These are phyloP conservation scores for Diarsia dahlii DNA, from an alignment of 2,888 invertebrate species.

Conservation along the genomic window DNA sequence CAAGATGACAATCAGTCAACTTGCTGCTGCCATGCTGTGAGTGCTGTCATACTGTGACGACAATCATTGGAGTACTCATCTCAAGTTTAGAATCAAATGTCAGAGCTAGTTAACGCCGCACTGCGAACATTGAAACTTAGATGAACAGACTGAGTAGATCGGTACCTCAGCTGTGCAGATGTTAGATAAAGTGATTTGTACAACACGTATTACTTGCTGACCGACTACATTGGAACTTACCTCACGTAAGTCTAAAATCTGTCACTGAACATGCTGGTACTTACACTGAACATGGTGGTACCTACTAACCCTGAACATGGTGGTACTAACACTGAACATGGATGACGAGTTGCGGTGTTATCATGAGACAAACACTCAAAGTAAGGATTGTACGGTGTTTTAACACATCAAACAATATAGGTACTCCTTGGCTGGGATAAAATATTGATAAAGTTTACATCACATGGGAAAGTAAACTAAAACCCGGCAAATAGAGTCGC, in stretches of 20 bases:
- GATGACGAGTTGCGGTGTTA: too few species aligned
- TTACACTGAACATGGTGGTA: too few species aligned
- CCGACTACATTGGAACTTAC: not conserved
- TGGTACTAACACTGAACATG: too few species aligned
- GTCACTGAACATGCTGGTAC: too few species aligned
- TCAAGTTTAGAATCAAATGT: constrained; percentile 11
- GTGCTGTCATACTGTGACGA: too few species aligned
- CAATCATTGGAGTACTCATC: constrained; percentile 10
- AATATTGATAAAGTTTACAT: not conserved
- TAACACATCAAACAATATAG: not conserved
- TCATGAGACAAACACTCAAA: too few species aligned
- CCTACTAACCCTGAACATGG: too few species aligned
- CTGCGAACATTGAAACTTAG: not conserved
- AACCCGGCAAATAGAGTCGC: not conserved
- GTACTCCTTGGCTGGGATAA: not conserved
- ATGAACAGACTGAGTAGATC: not conserved
- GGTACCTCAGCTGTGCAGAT: not conserved
- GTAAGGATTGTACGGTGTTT: not conserved
- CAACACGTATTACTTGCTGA: not conserved
- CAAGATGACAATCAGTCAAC: not conserved
- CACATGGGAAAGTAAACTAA: not conserved
- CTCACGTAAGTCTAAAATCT: too few species aligned
- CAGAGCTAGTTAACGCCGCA: not conserved
- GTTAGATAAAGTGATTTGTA: not conserved
- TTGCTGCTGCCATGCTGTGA: not conserved